A percentile compares a stretch with the other conserved stretches of the same genome.
phyloP scores from a whole-genome alignment of 2,888 invertebrate species.

The Drosophila maculinotata region DNA sequence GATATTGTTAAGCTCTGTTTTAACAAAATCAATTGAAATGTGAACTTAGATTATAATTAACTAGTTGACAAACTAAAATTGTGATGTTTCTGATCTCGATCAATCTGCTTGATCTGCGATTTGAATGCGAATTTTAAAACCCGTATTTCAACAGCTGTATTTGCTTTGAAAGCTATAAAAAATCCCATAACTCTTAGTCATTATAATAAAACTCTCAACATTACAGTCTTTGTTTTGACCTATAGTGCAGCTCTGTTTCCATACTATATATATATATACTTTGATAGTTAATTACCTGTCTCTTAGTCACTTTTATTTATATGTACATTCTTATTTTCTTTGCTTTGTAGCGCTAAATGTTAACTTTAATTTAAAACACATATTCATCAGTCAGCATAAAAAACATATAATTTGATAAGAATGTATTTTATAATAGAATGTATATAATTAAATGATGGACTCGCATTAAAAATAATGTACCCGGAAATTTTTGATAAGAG shows the following conservation, averaged over 20 bases:
- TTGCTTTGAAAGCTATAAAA: neutral
- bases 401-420: too few relatives aligned
- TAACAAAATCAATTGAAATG: neutral
- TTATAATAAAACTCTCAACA: neutral
- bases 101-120: neutral
- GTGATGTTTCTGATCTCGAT: constrained; percentile 2
- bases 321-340: too few relatives aligned
- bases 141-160: neutral
- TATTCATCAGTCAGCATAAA: too few relatives aligned
- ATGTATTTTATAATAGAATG: too few relatives aligned
- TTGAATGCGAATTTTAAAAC: neutral
- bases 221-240: neutral
- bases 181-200: constrained; percentile 1
- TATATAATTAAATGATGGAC: too few relatives aligned
- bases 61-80: constrained; percentile 5
- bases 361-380: too few relatives aligned
- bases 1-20: constrained; percentile 20
- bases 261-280: too few relatives aligned
- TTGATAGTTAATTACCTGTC: too few relatives aligned
- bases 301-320: too few relatives aligned
- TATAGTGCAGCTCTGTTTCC: neutral
- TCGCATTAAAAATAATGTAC: too few relatives aligned
- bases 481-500: too few relatives aligned
- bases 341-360: too few relatives aligned
- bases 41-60: constrained; percentile 22